A percentile compares a stretch with the other conserved stretches of the same genome.
phyloP scores from a whole-genome alignment of 2,113 vertebrate species.

The Hypanus sabinus region DNA sequence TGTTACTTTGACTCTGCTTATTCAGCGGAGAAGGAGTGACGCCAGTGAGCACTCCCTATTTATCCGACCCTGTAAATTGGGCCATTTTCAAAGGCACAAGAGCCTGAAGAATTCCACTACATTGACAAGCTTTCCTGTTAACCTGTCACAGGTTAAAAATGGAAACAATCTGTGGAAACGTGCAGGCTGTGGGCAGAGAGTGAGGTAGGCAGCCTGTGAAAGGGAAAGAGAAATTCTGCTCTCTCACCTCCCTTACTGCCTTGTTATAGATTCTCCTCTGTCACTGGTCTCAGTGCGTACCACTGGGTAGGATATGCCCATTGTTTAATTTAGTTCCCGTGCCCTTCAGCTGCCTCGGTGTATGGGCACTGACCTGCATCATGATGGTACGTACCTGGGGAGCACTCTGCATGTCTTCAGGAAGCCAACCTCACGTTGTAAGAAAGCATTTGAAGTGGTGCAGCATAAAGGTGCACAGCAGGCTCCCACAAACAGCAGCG shows the following conservation, averaged over 20 bases:
- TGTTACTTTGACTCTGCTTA: neutral
- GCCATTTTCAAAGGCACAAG: neutral
- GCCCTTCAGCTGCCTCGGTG: neutral
- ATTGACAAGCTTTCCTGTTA: neutral
- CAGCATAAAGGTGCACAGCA: neutral
- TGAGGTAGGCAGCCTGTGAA: neutral
- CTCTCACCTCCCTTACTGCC: neutral
- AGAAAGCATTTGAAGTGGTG: too few relatives aligned
- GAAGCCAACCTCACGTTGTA: neutral
- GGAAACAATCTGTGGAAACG: neutral
- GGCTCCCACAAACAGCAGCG: neutral
- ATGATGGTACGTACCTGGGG: neutral
- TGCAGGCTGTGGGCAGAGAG: neutral
- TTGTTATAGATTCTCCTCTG: neutral
- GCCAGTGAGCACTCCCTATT: neutral
- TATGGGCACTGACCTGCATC: neutral
- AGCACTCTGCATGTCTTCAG: neutral
- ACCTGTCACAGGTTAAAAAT: constrained; percentile 4
- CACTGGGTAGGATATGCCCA: neutral
- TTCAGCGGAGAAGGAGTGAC: too few relatives aligned
- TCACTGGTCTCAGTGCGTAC: neutral
- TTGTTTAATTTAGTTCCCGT: too few relatives aligned
- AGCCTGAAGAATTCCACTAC: neutral
- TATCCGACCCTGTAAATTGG: neutral
- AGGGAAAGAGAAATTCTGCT: neutral